Evolutionary conservation across 1,140 invertebrate species (phyloP), one percentile per base, ranked within the genome.

Genomic region (Pseudomyrmex pallidus): DNA sequence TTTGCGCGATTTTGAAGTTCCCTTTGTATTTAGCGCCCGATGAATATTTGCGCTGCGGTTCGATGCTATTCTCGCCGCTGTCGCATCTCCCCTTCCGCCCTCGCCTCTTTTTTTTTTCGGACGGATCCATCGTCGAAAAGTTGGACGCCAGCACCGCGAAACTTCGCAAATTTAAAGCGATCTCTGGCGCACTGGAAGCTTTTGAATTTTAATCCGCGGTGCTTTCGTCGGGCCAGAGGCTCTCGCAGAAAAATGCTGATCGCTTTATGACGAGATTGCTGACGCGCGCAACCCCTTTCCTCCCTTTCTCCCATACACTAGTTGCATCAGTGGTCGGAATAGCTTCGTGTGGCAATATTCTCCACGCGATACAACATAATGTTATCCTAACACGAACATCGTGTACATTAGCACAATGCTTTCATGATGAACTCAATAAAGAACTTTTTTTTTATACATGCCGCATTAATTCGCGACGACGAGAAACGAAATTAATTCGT

Each of bases 131-230:
- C 72, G 63, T 83, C 61, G 73, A 82, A 88, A 89, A 88, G 84
- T 89, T 84, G 63, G 66, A 56, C 59, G 74, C 62, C 77, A 22
- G 48, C 54, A 72, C n/a, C 63, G 62, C 74, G 78, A 82, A 88
- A 88, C 87, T 89, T 89, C 57, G 74, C 85, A 87, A 89, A 89
- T 89, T 89, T 89, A 82, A 85, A 87, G 72, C 85, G 87, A 82
- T 85, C 85, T 78, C 85, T 20, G 73, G 68, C 52, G 46, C 56
- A 25, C 17, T 64, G 74, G 85, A 74, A 72, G 62, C 88, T 73
- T 89, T 89, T 89, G 87, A 89, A 89, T 89, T 89, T 89, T 89
- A 89, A 89, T 89, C 82, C 54, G 50, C 72, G 67, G 35, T 68
- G 59, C 82, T 80, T 74, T 83, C 76, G 57, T 20, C 20, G 35